Evolutionary conservation across 2,888 invertebrate species (phyloP).

Genomic region (Volucella zonaria): DNA sequence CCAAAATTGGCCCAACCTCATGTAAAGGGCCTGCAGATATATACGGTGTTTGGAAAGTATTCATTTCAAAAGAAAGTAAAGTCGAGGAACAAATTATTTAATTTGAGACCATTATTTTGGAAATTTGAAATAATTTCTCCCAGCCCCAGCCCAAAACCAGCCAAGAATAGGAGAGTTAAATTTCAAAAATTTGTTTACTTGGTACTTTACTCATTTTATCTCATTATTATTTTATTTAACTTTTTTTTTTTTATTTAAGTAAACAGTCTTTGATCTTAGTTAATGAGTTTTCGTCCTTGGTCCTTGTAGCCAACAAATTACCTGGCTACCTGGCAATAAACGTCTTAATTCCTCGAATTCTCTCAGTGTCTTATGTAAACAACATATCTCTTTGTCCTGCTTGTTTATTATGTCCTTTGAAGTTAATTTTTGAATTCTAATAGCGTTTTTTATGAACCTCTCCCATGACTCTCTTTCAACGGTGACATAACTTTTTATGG

Average conservation of each 20-base stretch:
- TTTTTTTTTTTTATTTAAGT: conserved; percentile 32
- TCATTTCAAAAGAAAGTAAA: conserved; percentile 30
- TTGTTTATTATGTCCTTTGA: conserved; percentile 71
- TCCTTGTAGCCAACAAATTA: conserved; percentile 52
- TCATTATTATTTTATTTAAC: conserved; percentile 15
- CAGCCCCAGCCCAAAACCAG: conserved; percentile 6
- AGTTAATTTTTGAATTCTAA: conserved; percentile 70
- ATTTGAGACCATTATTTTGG: conserved; percentile 21
- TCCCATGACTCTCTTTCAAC: background rate
- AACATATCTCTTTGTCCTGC: conserved; percentile 55
- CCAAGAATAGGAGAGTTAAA: conserved; percentile 22
- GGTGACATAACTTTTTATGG: conserved; percentile 32
- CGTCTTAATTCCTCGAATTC: conserved; percentile 61
- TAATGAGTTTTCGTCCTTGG: conserved; percentile 64
- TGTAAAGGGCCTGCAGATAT: background rate
- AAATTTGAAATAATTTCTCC: conserved; percentile 17
- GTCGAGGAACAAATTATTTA: background rate
- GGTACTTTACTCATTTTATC: conserved; percentile 36
- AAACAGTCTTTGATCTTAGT: conserved; percentile 67
- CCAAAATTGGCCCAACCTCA: background rate
- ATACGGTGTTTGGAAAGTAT: no score
- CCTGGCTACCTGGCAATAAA: conserved; percentile 71
- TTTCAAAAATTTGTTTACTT: conserved; percentile 63
- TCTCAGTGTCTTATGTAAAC: conserved; percentile 37
- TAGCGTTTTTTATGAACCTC: conserved; percentile 41